A percentile compares a stretch with the other conserved stretches of the same genome.
These are phyloP conservation scores for Enteromius unitaeniatus DNA, from an alignment of 2,797 vertebrate genomes.

Conservation along the genomic window DNA sequence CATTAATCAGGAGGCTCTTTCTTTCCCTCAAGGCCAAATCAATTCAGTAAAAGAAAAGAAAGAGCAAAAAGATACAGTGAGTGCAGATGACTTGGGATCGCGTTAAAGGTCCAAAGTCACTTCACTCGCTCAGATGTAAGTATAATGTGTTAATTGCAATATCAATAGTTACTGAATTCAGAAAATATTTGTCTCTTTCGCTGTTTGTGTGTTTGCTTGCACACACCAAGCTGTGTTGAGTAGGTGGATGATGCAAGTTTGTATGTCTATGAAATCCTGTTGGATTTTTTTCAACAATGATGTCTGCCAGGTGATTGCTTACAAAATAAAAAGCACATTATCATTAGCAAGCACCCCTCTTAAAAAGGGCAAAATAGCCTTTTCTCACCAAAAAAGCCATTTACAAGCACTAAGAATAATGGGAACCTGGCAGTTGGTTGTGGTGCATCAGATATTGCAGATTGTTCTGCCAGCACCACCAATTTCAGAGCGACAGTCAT, in stretches of 20 bases:
- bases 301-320: background rate
- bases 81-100: slow-evolving; percentile 21
- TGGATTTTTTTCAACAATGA: background rate
- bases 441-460: slow-evolving; percentile 23
- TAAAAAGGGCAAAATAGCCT: slow-evolving; percentile 15
- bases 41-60: slow-evolving; percentile 47
- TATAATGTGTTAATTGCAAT: slow-evolving; percentile 20
- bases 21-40: slow-evolving; percentile 69
- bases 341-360: background rate
- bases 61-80: slow-evolving; percentile 16
- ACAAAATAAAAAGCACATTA: background rate
- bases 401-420: slow-evolving; percentile 3
- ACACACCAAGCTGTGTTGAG: background rate
- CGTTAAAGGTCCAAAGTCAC: slow-evolving; percentile 25
- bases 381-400: background rate
- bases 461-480: slow-evolving; percentile 19
- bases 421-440: slow-evolving; percentile 24
- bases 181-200: background rate
- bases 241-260: background rate
- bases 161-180: background rate
- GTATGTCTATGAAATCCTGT: background rate
- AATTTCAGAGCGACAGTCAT: background rate
- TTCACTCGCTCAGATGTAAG: background rate
- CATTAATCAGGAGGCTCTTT: slow-evolving; percentile 69
- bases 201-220: background rate